Percentiles rank a stretch among this genome's conserved stretches.
Conservation (phyloP, 2,113 vertebrate species). For the Ondatra zibethicus region DNA sequence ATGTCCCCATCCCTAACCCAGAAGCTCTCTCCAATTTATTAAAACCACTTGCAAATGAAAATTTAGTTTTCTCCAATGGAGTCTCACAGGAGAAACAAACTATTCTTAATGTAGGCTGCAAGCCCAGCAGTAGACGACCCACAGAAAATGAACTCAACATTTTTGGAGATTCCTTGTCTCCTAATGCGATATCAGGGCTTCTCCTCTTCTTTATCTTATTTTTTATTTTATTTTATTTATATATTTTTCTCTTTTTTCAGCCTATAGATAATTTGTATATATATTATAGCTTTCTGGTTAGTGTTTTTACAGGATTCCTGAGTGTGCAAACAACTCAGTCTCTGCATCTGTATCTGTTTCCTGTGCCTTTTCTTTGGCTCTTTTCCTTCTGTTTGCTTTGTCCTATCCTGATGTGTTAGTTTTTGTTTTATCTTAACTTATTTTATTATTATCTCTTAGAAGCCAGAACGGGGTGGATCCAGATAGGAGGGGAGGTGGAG, state of each 20-base stretch:
- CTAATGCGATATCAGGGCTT: neutral
- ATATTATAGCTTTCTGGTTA: neutral
- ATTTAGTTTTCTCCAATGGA: neutral
- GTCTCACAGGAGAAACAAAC: neutral
- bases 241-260: neutral
- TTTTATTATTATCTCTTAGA: neutral
- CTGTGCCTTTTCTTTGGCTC: neutral
- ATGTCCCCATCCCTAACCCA: neutral
- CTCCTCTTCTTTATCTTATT: neutral
- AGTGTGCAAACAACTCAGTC: neutral
- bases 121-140: no score
- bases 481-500: neutral
- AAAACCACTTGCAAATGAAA: neutral
- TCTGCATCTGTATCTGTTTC: neutral
- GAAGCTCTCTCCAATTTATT: neutral
- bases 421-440: neutral
- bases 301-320: neutral
- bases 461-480: no score
- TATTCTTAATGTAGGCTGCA: neutral
- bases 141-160: neutral
- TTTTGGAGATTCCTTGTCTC: neutral
- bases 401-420: neutral
- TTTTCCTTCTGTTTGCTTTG: neutral
- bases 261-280: neutral
- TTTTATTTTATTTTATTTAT: neutral